Evolutionary conservation across 2,888 invertebrate genomes (phyloP), one percentile per base, ranked within the genome.

Genomic region (Luperina nickerlii): DNA sequence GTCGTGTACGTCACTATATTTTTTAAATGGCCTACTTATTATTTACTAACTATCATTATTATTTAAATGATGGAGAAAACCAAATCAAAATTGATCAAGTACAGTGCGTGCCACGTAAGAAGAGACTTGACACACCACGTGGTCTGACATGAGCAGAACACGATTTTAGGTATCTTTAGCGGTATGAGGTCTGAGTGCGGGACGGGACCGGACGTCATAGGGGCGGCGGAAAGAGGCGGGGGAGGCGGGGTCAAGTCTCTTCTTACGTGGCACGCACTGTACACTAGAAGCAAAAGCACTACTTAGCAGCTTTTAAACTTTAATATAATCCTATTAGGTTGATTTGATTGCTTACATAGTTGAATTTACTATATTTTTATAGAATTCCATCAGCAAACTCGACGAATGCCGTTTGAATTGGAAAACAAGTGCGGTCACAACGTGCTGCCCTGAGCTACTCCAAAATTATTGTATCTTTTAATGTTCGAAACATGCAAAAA

Each of bases 1-100:
- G 95, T 93, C 93, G 79, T 60, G 27, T n/a, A 83, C 78, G 60
- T 83, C 78, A 80, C 66, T 62, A 27, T 32, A n/a, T 51, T 62
- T 60, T 80, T 54, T 70, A 62, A 38, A 45, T 54, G 42, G 32
- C 27, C 65, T 78, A 54, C 24, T 63, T 80, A 42, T 74, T 67
- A n/a, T 54, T 76, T 60, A 81, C 13, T 81, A 4, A 2, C 9
- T 24, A 54, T 54, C 32, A 51, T 27, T n/a, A 38, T 48, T 11
- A 48, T 15, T 66, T 15, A 42, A 79, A 27, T 48, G 0, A 51
- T 78, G 45, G 15, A 48, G 20, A 57, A 18, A 57, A n/a, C 2
- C 15, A 78, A 65, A 65, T 54, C 13, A 48, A 32, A 62, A 62
- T n/a, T 1, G n/a, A 80, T 48, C 20, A 48, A 48, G 9, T n/a